Conservation (phyloP, 2,888 invertebrate genomes). For the Odontocerum albicorne region DNA sequence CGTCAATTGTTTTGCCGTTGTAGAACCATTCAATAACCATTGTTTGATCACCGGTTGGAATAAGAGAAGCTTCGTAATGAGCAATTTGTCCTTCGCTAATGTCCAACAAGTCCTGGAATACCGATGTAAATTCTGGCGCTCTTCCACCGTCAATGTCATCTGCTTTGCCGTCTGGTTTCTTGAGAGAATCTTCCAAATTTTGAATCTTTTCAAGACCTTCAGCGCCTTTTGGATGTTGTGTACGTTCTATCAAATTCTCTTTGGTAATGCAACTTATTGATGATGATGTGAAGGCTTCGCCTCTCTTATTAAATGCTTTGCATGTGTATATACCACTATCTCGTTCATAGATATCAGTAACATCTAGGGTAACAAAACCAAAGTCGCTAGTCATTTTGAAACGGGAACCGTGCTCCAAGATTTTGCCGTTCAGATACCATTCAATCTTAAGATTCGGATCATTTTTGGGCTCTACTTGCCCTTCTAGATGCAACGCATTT, state of each 20-base stretch:
- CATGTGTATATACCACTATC: slow-evolving; percentile 94
- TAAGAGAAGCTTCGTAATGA: slow-evolving; percentile 95
- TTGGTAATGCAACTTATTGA: slow-evolving; percentile 83
- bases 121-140: slow-evolving; percentile 85
- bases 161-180: slow-evolving; percentile 67
- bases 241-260: slow-evolving; percentile 80
- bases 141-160: slow-evolving; percentile 78
- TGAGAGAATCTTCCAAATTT: slow-evolving; percentile 84
- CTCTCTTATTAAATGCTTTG: slow-evolving; percentile 84
- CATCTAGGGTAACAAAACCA: slow-evolving; percentile 93
- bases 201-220: slow-evolving; percentile 90
- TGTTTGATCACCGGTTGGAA: slow-evolving; percentile 90
- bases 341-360: slow-evolving; percentile 88
- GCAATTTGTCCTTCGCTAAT: slow-evolving; percentile 95
- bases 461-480: slow-evolving; percentile 90
- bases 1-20: slow-evolving; percentile 85
- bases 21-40: slow-evolving; percentile 97
- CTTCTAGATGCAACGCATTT: slow-evolving; percentile 88
- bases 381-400: slow-evolving; percentile 95
- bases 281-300: slow-evolving; percentile 91
- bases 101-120: slow-evolving; percentile 79
- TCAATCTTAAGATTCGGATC: slow-evolving; percentile 89
- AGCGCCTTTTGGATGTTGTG: slow-evolving; percentile 94
- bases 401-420: slow-evolving; percentile 82
- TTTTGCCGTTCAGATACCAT: slow-evolving; percentile 93